phyloP scores from a whole-genome alignment of 2,888 invertebrate genomes.

The Hydraecia micacea region DNA sequence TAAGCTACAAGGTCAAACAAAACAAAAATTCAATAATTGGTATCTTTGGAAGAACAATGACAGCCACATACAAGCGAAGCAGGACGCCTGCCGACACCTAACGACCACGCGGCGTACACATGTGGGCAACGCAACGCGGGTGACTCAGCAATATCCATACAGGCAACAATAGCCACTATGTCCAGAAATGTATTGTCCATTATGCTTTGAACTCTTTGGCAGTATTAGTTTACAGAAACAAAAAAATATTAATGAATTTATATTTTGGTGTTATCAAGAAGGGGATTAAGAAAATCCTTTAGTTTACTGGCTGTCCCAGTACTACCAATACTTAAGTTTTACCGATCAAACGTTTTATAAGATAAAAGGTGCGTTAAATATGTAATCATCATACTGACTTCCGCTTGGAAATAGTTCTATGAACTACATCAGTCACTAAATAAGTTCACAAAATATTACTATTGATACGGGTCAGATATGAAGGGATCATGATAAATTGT shows the following conservation, averaged over 20 bases:
- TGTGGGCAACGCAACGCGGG: background rate
- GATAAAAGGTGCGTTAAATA: constrained; percentile 43
- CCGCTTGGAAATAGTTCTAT: constrained; percentile 56
- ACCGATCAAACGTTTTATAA: constrained; percentile 18
- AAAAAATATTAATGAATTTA: constrained; percentile 38
- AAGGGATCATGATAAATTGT: constrained; percentile 65
- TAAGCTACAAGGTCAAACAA: constrained; percentile 64
- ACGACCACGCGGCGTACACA: constrained; percentile 22
- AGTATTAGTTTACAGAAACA: constrained; percentile 60
- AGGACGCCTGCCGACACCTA: constrained; percentile 29
- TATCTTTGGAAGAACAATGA: constrained; percentile 68
- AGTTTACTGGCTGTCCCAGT: constrained; percentile 22
- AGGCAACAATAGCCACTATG: constrained; percentile 52
- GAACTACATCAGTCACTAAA: constrained; percentile 64
- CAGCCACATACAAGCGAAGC: constrained; percentile 63
- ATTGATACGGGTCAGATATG: constrained; percentile 65
- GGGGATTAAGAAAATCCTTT: constrained; percentile 8
- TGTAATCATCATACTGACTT: constrained; percentile 53
- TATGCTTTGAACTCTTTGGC: constrained; percentile 68
- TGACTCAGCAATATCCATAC: constrained; percentile 31
- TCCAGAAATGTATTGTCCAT: constrained; percentile 62
- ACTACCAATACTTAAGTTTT: constrained; percentile 35
- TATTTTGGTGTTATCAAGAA: constrained; percentile 20
- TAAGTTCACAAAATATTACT: constrained; percentile 63
- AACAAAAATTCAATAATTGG: constrained; percentile 57